Evolutionary conservation across 2,797 vertebrate species (phyloP).

Genomic region (Macropodus opercularis): DNA sequence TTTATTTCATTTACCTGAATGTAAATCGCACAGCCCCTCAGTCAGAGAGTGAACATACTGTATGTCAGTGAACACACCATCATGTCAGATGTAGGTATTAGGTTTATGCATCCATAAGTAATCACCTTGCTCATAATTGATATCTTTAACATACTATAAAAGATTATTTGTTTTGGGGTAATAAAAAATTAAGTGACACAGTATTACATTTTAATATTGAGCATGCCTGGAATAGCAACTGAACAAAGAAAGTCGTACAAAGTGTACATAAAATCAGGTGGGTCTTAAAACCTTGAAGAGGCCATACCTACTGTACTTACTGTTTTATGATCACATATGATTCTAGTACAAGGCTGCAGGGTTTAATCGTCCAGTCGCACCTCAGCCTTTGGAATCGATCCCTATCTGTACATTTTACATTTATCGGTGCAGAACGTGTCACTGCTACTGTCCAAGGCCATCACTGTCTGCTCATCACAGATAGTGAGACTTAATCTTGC

Average conservation of each 20-base stretch:
- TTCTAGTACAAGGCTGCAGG: neutral
- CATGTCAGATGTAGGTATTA: conserved; percentile 47
- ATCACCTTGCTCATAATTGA: no score
- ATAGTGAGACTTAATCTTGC: neutral
- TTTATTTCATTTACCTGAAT: conserved; percentile 63
- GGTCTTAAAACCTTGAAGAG: neutral
- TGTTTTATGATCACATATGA: neutral
- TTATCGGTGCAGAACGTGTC: neutral
- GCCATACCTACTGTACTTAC: neutral
- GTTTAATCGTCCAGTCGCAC: neutral
- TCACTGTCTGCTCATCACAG: conserved; percentile 2
- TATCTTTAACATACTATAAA: no score
- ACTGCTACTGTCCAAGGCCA: neutral
- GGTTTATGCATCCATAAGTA: conserved; percentile 77
- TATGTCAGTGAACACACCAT: conserved; percentile 17
- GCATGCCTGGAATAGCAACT: no score
- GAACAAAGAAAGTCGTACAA: no score
- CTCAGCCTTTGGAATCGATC: neutral
- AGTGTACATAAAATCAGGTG: no score
- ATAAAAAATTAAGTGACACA: no score
- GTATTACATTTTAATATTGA: no score
- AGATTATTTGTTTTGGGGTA: no score
- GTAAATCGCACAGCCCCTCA: no score
- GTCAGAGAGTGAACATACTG: conserved; percentile 11
- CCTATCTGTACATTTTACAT: neutral